Conservation (phyloP, 2,888 invertebrate species). For the Euzophera pinguis region DNA sequence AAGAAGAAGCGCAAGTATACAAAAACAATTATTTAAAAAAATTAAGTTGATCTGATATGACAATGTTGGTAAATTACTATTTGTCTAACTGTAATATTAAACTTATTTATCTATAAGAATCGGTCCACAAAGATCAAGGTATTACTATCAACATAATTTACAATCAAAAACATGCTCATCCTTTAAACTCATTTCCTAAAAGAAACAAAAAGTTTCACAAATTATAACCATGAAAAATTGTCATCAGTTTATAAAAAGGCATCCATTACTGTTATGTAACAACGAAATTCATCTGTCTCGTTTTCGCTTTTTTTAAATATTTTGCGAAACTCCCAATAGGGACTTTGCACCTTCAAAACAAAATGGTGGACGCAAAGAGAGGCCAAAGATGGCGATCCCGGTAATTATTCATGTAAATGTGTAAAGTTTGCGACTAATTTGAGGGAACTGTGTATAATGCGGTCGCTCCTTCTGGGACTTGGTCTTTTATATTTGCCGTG, state of each 20-base stretch:
- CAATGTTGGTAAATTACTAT: too few species aligned
- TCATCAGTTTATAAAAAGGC: background rate
- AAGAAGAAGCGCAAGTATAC: too few species aligned
- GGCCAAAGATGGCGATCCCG: conserved; percentile 27
- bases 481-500: conserved; percentile 17
- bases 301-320: conserved; percentile 4
- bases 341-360: conserved; percentile 16
- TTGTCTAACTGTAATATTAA: too few species aligned
- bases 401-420: conserved; percentile 43
- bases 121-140: too few species aligned
- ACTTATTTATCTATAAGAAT: too few species aligned
- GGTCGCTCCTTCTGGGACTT: conserved; percentile 8
- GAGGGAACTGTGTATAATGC: conserved; percentile 21
- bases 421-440: conserved; percentile 35
- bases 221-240: background rate
- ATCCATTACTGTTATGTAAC: background rate
- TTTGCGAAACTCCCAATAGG: conserved; percentile 10
- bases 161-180: too few species aligned
- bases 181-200: too few species aligned
- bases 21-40: too few species aligned
- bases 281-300: background rate
- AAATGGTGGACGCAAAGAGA: conserved; percentile 14
- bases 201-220: background rate
- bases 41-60: too few species aligned
- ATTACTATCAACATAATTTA: too few species aligned